Base-by-base conservation (phyloP, 2,113 vertebrate genomes). In the Oceanites oceanicus region DNA sequence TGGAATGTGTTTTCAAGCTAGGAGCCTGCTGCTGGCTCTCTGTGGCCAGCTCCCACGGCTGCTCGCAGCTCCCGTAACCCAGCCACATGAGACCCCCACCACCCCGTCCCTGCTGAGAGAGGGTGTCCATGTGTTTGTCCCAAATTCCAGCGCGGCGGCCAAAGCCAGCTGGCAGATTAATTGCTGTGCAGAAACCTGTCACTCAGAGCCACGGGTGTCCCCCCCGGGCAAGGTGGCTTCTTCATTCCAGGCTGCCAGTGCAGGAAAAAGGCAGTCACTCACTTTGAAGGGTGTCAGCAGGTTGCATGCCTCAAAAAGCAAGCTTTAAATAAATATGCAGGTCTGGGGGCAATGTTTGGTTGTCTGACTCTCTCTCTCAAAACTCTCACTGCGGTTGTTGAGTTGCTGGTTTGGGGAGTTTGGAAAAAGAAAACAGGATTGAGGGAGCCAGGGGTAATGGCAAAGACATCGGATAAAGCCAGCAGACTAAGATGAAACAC, bases 61-160 rank as follows among this genome's bases (percentile, higher is more conserved):
- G 22, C 44, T 89, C 0, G 0, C 63, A n/a, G n/a, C 50, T 94
- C 52, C 56, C 3, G 6, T 45, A 47, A 55, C 52, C 67, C 56
- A 59, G 27, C 32, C 34, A 30, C 15, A 2, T 0, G 0, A 61
- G 25, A 68, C 7, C 19, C 34, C 18, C 6, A 3, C 13, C 2
- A 2, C 21, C 25, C 36, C 6, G 6, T 42, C 40, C 23, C 73
- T 40, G 19, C 30, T 4, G 6, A 75, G 17, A 62, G 18, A 1
- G 6, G 10, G 9, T 18, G 30, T 44, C 83, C 70, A 15, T 26
- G 29, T 50, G 25, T 77, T 94, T 86, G 50, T 59, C 63, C 74
- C 52, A 70, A 72, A 97, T 97, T 93, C 87, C 95, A 96, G 72
- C 0, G 0, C 6, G 18, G n/a, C 3, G 0, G 34, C 68, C 22